Conservation (phyloP, 2,113 vertebrate species). For the Regulus satrapa region DNA sequence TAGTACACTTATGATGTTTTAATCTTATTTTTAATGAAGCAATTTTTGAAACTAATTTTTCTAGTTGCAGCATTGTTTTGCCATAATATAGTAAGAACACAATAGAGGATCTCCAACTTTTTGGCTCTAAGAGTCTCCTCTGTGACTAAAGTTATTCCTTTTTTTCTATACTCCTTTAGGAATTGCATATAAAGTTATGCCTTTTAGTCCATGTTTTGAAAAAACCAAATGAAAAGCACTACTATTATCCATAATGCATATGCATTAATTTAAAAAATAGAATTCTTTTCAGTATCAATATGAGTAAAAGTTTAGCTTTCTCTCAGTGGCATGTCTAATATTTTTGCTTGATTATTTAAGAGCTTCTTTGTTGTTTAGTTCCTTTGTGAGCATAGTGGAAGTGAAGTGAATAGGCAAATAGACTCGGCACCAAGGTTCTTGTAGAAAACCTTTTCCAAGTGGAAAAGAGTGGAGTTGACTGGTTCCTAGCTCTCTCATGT, state of each 20-base stretch:
- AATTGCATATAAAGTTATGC: not conserved
- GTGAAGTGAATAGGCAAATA: not conserved
- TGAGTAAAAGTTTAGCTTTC: not conserved
- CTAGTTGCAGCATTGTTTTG: not conserved
- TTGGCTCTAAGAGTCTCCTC: not conserved
- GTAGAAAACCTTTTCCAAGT: not conserved
- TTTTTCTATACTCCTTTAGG: not conserved
- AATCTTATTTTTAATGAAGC: not conserved
- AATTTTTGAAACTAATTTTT: conserved; percentile 17
- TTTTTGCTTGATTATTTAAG: not conserved
- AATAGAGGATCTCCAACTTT: not conserved
- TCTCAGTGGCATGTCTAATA: not conserved
- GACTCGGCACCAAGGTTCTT: not conserved
- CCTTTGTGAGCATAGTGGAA: conserved; percentile 2
- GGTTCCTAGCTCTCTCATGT: not conserved
- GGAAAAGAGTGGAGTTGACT: not conserved
- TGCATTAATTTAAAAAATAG: not conserved
- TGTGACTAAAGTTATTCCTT: not conserved
- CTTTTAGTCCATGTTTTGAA: not conserved
- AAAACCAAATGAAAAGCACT: not conserved
- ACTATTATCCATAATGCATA: not conserved
- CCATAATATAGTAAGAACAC: not conserved
- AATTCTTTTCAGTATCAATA: not conserved
- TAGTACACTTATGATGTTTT: not conserved
- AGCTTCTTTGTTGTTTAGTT: not conserved